Evolutionary conservation across 2,113 vertebrate species (phyloP).

Genomic region (Maccullochella peelii): DNA sequence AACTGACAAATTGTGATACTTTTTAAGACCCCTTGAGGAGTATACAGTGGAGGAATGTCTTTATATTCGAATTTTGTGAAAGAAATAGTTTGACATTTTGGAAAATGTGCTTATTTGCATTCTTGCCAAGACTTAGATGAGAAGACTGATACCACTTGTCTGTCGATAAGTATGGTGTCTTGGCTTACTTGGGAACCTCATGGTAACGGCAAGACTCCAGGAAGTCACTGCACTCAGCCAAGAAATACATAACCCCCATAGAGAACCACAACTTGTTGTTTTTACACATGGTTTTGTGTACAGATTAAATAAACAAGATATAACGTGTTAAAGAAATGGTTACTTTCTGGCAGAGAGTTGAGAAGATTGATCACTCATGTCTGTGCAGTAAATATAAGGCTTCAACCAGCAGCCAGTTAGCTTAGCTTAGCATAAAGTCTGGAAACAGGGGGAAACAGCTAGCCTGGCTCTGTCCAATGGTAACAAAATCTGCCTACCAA

Average conservation of each 20-base stretch:
- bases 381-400: background rate
- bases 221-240: background rate
- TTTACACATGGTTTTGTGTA: no score
- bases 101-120: background rate
- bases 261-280: background rate
- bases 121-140: background rate
- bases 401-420: background rate
- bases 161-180: background rate
- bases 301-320: background rate
- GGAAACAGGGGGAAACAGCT: background rate
- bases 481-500: no score
- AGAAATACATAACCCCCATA: background rate
- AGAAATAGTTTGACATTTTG: background rate
- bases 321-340: background rate
- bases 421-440: background rate
- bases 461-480: no score
- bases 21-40: background rate
- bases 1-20: slow-evolving; percentile 21
- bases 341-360: background rate
- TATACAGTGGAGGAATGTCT: background rate
- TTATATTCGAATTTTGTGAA: background rate
- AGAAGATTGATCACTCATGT: background rate
- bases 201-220: background rate
- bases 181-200: background rate
- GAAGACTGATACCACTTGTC: background rate